phyloP scores from a whole-genome alignment of 2,797 vertebrate species.

The Silurus lanzhouensis region DNA sequence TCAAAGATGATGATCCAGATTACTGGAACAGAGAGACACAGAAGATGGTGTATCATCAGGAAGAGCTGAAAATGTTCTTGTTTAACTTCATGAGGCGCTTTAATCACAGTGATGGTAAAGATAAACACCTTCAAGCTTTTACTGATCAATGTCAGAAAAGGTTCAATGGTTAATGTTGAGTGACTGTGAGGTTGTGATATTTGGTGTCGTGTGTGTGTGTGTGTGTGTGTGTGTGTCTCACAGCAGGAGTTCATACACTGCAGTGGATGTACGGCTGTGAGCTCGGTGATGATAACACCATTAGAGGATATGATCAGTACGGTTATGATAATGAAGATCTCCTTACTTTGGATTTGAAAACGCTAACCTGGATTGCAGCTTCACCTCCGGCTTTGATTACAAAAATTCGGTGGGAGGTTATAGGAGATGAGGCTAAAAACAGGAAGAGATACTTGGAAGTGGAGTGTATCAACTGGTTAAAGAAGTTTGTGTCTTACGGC shows the following conservation, averaged over 20 bases:
- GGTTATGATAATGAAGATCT: too few relatives aligned
- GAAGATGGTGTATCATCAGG: neutral
- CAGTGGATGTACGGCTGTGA: too few relatives aligned
- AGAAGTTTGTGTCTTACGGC: neutral
- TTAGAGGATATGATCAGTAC: too few relatives aligned
- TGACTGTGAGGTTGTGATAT: too few relatives aligned
- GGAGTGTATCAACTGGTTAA: neutral
- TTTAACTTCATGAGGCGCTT: neutral
- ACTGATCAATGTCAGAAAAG: too few relatives aligned
- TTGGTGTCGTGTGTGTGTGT: too few relatives aligned
- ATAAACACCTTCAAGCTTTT: neutral
- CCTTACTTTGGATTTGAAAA: neutral
- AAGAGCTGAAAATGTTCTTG: too few relatives aligned
- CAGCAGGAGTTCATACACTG: too few relatives aligned
- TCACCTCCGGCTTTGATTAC: conserved; percentile 7
- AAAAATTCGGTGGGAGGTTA: neutral
- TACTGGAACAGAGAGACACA: neutral
- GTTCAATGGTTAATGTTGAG: too few relatives aligned
- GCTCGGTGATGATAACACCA: too few relatives aligned
- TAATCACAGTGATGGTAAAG: conserved; percentile 41
- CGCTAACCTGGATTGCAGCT: conserved; percentile 11
- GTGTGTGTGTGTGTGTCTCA: too few relatives aligned
- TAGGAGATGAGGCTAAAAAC: neutral
- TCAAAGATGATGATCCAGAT: neutral
- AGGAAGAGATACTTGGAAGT: neutral